Evolutionary conservation across 2,797 vertebrate species (phyloP).

Genomic region (Choloepus didactylus): DNA sequence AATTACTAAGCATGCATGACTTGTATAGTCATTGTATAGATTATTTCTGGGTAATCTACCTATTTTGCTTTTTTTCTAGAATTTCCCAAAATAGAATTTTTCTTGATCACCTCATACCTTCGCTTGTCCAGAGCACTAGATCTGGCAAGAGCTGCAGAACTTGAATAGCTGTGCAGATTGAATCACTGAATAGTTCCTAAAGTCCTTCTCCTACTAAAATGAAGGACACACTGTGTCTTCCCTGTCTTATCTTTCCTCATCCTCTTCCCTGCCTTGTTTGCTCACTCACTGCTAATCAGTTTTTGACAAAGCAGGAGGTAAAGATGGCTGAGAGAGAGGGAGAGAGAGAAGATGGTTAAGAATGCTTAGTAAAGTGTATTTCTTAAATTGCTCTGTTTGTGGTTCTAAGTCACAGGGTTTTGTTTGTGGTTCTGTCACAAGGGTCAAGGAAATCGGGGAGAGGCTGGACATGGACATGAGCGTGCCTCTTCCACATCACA

Average conservation of each 20-base stretch:
- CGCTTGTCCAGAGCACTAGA: neutral
- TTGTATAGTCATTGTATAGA: neutral
- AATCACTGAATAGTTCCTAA: neutral
- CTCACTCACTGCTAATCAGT: neutral
- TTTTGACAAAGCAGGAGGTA: conserved; percentile 53
- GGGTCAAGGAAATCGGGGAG: neutral
- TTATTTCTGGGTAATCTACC: neutral
- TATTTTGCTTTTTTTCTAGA: conserved; percentile 49
- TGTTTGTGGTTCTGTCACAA: neutral
- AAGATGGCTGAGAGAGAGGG: neutral
- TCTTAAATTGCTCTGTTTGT: neutral
- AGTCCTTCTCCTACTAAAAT: neutral
- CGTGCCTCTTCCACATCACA: neutral
- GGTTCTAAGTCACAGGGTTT: too few relatives aligned
- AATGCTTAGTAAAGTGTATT: neutral
- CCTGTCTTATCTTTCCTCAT: neutral
- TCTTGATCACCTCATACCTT: neutral
- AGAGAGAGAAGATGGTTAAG: neutral
- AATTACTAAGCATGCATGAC: neutral
- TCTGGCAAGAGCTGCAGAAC: neutral
- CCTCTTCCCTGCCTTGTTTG: conserved; percentile 38
- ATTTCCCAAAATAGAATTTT: conserved; percentile 17
- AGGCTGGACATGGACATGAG: neutral
- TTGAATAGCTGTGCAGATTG: neutral
- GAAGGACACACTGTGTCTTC: neutral